A percentile compares a stretch with the other conserved stretches of the same genome.
These are phyloP conservation scores for Solen grandis DNA, from an alignment of 1,140 invertebrate genomes.

Conservation along the genomic window DNA sequence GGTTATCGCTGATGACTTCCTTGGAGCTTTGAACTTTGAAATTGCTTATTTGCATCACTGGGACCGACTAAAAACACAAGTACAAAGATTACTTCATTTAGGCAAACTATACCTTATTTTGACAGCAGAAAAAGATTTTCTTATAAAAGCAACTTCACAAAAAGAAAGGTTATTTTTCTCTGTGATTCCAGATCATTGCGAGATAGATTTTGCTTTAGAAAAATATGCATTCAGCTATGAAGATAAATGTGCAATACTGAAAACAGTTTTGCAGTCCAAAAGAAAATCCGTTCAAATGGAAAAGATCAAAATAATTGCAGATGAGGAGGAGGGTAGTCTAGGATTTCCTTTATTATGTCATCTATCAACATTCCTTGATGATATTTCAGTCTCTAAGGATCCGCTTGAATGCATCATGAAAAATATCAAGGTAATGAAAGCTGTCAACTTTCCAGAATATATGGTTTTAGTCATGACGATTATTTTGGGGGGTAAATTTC, in stretches of 20 bases:
- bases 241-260: no score
- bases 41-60: background rate
- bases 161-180: no score
- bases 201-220: no score
- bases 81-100: background rate
- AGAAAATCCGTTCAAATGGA: no score
- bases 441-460: background rate
- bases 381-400: no score
- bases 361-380: no score
- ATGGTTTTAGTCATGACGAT: slow-evolving; percentile 8
- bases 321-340: no score
- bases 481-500: slow-evolving; percentile 10
- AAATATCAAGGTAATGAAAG: slow-evolving; percentile 2
- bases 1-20: background rate
- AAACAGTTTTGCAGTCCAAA: no score
- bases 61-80: background rate
- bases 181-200: no score
- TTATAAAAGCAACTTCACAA: background rate
- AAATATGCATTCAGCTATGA: no score
- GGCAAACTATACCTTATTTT: slow-evolving; percentile 12
- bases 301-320: no score
- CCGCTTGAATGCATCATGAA: background rate
- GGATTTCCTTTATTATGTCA: slow-evolving; percentile 29
- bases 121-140: slow-evolving; percentile 31
- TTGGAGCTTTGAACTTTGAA: background rate